Conservation (phyloP, 2,113 vertebrate species). For the Rhizomys pruinosus region DNA sequence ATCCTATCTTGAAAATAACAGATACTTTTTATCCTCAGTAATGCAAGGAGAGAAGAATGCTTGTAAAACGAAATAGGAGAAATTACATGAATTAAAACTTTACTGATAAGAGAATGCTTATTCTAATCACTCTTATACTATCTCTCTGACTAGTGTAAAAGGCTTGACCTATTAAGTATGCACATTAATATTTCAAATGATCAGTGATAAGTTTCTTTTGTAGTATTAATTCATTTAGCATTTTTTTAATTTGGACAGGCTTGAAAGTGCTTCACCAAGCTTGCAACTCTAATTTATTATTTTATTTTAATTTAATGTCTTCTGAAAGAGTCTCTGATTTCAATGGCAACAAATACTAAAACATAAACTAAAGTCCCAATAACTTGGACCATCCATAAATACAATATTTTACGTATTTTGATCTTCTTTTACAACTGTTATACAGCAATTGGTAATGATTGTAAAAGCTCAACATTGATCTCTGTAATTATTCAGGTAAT, state of each 20-base stretch:
- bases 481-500: constrained; percentile 29
- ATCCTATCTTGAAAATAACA: constrained; percentile 49
- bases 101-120: constrained; percentile 52
- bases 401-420: neutral
- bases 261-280: constrained; percentile 55
- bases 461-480: constrained; percentile 42
- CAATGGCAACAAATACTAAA: constrained; percentile 20
- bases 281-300: constrained; percentile 3
- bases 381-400: constrained; percentile 37
- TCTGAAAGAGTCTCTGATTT: constrained; percentile 55
- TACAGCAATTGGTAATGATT: neutral
- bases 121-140: constrained; percentile 1
- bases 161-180: constrained; percentile 59
- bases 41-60: constrained; percentile 50
- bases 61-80: constrained; percentile 48
- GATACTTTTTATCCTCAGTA: constrained; percentile 60
- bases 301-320: constrained; percentile 58
- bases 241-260: constrained; percentile 70
- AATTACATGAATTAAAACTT: constrained; percentile 58
- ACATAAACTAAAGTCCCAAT: constrained; percentile 8
- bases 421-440: constrained; percentile 24
- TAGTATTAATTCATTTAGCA: constrained; percentile 67
- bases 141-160: constrained; percentile 70
- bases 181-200: constrained; percentile 69
- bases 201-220: constrained; percentile 59